Evolutionary conservation across 1,140 invertebrate species (phyloP), one percentile per base, ranked within the genome.

Genomic region (Tachypleus tridentatus): DNA sequence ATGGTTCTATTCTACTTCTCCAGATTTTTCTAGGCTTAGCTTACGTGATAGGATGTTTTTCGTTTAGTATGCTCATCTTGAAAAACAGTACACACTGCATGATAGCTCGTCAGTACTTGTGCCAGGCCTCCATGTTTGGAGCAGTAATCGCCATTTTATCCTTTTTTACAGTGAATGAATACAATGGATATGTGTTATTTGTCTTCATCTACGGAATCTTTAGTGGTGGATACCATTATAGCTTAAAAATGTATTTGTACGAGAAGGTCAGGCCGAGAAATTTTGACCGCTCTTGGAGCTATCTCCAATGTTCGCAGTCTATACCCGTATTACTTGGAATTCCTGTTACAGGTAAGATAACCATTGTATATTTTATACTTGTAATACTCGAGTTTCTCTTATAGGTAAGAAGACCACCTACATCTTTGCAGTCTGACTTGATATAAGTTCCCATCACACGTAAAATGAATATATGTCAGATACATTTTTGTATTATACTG

Each of bases 211-310:
- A 85, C 72, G 69, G 66, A 7, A 51, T 61, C 1, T 84, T 76
- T 61, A 78, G 80, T 64, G 84, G 83, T 60, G 68, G 73, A 68
- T 47, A 68, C 3, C 87, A 89, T 73, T 92, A 92, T 73, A 87
- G 88, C 9, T 78, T 93, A 49, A 92, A 92, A 76, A 89, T 92
- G 84, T 91, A 91, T 77, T 89, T 87, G 0, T 90, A 91, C 72
- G 89, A 93, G 75, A 81, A 87, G 68, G 88, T 92, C 5, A 78
- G 88, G 54, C 88, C 88, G 0, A 81, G 88, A 65, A 88, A 93
- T 75, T 93, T 93, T 76, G 87, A 89, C 0, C 80, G 88, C 63
- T 89, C 89, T 0, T 94, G 90, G 90, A 87, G 88, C 59, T 93
- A 89, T 75, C 85, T 93, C n/a, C 89, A 91, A 75, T 91, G 86